Conservation (phyloP, 2,797 vertebrate species). For the Myotis vivesi region DNA sequence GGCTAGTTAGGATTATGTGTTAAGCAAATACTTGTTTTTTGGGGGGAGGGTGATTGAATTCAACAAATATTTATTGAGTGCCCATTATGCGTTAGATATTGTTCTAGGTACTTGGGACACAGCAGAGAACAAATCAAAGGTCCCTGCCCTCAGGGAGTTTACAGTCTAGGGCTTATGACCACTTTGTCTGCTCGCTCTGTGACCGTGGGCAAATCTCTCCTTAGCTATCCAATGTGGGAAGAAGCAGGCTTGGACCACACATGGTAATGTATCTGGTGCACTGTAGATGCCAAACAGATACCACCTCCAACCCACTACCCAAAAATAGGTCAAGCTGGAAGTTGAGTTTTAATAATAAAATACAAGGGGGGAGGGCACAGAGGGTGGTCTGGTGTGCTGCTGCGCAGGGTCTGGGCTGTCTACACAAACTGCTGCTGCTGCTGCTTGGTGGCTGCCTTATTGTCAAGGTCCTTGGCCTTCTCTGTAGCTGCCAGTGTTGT, state of each 20-base stretch:
- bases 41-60: neutral
- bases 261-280: neutral
- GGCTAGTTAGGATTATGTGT: neutral
- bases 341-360: constrained; percentile 83
- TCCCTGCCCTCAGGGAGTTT: constrained; percentile 24
- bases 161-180: neutral
- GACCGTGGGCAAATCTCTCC: neutral
- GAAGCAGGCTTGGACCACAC: neutral
- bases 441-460: constrained; percentile 90
- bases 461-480: constrained; percentile 95
- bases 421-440: constrained; percentile 83
- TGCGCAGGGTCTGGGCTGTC: neutral
- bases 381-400: constrained; percentile 65
- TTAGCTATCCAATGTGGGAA: neutral
- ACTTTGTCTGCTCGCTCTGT: neutral
- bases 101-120: constrained; percentile 37
- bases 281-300: neutral
- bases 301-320: neutral
- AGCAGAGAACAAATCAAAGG: constrained; percentile 5
- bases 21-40: neutral
- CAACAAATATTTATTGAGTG: constrained; percentile 69
- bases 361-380: constrained; percentile 68
- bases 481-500: constrained; percentile 95
- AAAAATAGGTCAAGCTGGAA: constrained; percentile 31
- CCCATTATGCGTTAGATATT: constrained; percentile 33